Percentiles rank a stretch among this genome's conserved stretches.
These are phyloP conservation scores for Asteroscopus sphinx DNA, from an alignment of 2,888 invertebrate species.

Conservation along the genomic window DNA sequence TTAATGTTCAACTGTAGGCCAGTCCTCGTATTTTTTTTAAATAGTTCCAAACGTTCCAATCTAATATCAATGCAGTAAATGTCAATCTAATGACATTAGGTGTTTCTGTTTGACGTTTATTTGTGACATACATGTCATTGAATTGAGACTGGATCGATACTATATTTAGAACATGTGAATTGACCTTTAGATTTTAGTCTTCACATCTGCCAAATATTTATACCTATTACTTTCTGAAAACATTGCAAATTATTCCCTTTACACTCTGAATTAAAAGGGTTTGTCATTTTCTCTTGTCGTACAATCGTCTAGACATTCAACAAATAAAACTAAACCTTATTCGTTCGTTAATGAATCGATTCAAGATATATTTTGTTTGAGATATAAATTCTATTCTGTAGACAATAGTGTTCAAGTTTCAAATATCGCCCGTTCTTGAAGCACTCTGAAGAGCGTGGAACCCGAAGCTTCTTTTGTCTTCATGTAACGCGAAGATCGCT, in stretches of 20 bases:
- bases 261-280: background rate
- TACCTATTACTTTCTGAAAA: background rate
- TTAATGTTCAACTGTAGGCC: too few species aligned
- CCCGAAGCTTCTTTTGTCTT: conserved; percentile 50
- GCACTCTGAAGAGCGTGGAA: conserved; percentile 34
- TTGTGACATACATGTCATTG: too few species aligned
- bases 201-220: background rate
- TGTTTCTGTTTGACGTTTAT: too few species aligned
- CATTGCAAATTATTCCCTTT: background rate
- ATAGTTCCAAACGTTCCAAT: too few species aligned
- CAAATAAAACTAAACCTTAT: conserved; percentile 36
- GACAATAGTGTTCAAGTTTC: conserved; percentile 35
- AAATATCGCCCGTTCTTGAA: conserved; percentile 32
- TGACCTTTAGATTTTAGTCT: too few species aligned
- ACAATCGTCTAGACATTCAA: conserved; percentile 41
- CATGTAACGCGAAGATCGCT: conserved; percentile 44
- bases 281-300: conserved; percentile 7
- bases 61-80: too few species aligned
- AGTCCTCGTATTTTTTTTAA: too few species aligned
- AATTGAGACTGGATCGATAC: too few species aligned
- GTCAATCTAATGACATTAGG: too few species aligned
- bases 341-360: conserved; percentile 42
- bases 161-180: too few species aligned
- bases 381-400: conserved; percentile 23
- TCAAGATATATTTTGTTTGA: conserved; percentile 10